Evolutionary conservation across 2,888 invertebrate species (phyloP).

Genomic region (Biston betularia): DNA sequence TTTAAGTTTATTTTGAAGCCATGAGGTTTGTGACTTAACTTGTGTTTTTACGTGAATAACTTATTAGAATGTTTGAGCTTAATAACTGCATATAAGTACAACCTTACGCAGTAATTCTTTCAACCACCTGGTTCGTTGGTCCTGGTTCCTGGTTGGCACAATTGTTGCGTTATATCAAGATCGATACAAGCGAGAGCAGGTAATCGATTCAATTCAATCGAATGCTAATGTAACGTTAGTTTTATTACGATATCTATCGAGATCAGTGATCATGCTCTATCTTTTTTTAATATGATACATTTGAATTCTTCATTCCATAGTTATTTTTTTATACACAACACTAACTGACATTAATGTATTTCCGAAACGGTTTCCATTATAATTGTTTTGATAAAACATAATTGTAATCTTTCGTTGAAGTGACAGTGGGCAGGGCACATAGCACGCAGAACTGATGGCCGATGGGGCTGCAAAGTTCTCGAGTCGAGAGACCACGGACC

Average conservation of each 20-base stretch:
- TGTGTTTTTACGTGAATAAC: background rate
- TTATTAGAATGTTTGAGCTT: background rate
- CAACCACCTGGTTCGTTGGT: constrained; percentile 71
- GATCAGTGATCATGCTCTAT: constrained; percentile 44
- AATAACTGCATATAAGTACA: constrained; percentile 4
- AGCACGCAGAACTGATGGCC: no score
- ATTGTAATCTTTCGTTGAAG: no score
- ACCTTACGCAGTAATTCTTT: constrained; percentile 45
- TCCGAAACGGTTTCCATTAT: no score
- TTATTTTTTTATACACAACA: background rate
- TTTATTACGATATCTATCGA: constrained; percentile 57
- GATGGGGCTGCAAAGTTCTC: no score
- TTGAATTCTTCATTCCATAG: background rate
- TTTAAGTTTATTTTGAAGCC: no score
- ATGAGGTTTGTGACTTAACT: no score
- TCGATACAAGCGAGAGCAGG: constrained; percentile 61
- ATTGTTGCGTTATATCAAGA: constrained; percentile 77
- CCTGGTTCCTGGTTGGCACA: no score
- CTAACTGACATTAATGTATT: no score
- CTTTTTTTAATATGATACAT: background rate
- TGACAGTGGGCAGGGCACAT: no score
- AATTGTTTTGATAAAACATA: no score
- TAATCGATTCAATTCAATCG: constrained; percentile 69
- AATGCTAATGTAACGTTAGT: constrained; percentile 66
- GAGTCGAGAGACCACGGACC: no score